phyloP scores from a whole-genome alignment of 2,797 vertebrate genomes.

The Jordanella pulchra region DNA sequence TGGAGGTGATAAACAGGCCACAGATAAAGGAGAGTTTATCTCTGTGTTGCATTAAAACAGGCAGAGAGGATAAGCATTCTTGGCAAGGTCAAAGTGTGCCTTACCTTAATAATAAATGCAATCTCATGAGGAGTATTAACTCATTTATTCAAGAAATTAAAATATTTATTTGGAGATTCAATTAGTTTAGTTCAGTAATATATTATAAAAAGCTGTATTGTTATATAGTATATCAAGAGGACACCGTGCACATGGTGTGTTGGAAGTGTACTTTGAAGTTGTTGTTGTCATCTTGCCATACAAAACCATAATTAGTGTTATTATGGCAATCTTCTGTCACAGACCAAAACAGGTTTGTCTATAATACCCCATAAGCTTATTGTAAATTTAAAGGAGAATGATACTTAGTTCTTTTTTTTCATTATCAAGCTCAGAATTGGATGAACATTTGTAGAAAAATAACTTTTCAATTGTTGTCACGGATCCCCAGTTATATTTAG shows the following conservation, averaged over 20 bases:
- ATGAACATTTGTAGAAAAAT: neutral
- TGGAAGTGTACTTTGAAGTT: neutral
- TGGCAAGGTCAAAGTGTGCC: slow-evolving; percentile 41
- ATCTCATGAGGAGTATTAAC: slow-evolving; percentile 17
- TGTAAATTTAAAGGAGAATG: no score
- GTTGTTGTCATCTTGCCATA: neutral
- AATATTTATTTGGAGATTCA: neutral
- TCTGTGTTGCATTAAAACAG: slow-evolving; percentile 41
- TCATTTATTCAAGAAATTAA: slow-evolving; percentile 5
- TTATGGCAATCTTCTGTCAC: neutral
- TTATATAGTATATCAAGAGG: neutral
- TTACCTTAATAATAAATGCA: slow-evolving; percentile 19
- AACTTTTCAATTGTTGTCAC: neutral
- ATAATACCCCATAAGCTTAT: neutral
- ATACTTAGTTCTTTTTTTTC: neutral
- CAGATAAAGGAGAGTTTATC: slow-evolving; percentile 64
- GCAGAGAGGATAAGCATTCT: slow-evolving; percentile 38
- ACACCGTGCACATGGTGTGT: neutral
- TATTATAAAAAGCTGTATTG: neutral
- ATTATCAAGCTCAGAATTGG: neutral
- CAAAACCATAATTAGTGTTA: neutral
- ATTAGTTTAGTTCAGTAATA: neutral
- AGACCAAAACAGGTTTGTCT: neutral
- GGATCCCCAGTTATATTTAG: neutral
- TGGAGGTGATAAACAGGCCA: slow-evolving; percentile 66